phyloP scores from a whole-genome alignment of 2,888 invertebrate species.

The Hypomecis atomaria region DNA sequence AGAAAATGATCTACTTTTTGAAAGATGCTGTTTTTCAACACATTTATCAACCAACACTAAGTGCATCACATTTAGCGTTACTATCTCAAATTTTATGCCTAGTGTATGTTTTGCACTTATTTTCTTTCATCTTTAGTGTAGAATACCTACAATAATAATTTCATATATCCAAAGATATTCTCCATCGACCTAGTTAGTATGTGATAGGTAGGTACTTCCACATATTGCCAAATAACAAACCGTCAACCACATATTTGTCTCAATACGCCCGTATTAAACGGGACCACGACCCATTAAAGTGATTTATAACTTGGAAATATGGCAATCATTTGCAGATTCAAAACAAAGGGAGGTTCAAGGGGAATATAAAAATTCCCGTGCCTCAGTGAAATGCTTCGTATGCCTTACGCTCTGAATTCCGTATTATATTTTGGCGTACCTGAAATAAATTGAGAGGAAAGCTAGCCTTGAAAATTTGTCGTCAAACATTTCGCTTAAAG shows the following conservation, averaged over 20 bases:
- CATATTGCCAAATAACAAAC: conserved; percentile 27
- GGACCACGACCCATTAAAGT: conserved; percentile 39
- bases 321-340: conserved; percentile 57
- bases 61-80: too few species aligned
- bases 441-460: background rate
- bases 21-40: too few species aligned
- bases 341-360: conserved; percentile 46
- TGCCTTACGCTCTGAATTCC: conserved; percentile 17
- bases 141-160: too few species aligned
- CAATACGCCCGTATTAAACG: conserved; percentile 31
- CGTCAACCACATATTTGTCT: conserved; percentile 29
- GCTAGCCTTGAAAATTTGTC: too few species aligned
- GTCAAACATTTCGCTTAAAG: too few species aligned
- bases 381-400: conserved; percentile 15
- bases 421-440: conserved; percentile 21
- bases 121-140: too few species aligned
- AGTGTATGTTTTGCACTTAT: too few species aligned
- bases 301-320: conserved; percentile 52
- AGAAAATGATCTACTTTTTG: too few species aligned
- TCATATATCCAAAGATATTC: too few species aligned
- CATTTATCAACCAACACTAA: too few species aligned
- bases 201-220: background rate
- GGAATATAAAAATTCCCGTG: conserved; percentile 54
- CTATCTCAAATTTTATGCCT: too few species aligned
- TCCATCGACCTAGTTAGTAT: too few species aligned